These are phyloP conservation scores for Eueides isabella DNA, from an alignment of 1,140 invertebrate species.

Conservation along the genomic window DNA sequence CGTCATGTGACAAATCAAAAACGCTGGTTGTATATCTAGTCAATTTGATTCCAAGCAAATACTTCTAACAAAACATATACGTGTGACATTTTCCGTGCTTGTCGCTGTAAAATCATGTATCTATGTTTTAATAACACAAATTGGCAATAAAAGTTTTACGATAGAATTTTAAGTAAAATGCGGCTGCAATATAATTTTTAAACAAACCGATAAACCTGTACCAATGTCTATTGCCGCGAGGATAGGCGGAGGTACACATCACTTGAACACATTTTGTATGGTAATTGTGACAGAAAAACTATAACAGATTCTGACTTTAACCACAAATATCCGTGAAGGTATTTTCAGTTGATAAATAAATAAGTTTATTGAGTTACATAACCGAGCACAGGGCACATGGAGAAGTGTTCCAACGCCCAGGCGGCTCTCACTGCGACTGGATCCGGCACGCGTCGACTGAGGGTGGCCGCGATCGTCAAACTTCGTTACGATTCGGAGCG, in stretches of 20 bases:
- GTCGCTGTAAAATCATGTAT: neutral
- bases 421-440: conserved; percentile 77
- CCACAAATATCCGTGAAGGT: conserved; percentile 34
- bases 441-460: conserved; percentile 71
- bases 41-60: conserved; percentile 12
- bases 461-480: conserved; percentile 71
- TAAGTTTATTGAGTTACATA: conserved; percentile 81
- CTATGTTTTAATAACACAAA: conserved; percentile 40
- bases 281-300: conserved; percentile 15
- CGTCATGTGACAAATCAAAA: conserved; percentile 31
- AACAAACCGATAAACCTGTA: conserved; percentile 73
- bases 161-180: conserved; percentile 20
- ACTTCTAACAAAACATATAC: neutral
- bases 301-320: conserved; percentile 23
- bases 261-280: conserved; percentile 60
- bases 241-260: conserved; percentile 72
- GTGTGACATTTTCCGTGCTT: neutral
- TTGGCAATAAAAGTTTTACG: conserved; percentile 14
- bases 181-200: conserved; percentile 40
- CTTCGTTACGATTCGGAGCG: conserved; percentile 74
- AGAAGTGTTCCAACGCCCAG: conserved; percentile 72
- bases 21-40: conserved; percentile 20
- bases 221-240: conserved; percentile 66
- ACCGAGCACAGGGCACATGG: conserved; percentile 67
- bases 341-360: conserved; percentile 75